phyloP scores from a whole-genome alignment of 53 echinoderm and acorn worm species.

The Luidia sarsii region DNA sequence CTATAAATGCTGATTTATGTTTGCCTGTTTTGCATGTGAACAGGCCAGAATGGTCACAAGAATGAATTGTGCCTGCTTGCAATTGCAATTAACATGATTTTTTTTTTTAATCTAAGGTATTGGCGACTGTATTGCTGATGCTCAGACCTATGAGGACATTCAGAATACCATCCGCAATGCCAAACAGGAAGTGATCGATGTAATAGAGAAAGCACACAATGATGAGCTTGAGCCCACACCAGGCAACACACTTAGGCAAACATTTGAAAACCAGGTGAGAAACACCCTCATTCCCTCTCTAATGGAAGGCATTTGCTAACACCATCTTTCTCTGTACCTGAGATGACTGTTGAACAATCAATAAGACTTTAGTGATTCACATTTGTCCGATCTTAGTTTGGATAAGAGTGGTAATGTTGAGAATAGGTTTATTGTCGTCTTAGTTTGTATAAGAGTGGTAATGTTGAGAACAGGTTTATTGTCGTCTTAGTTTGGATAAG shows the following conservation, averaged over 20 bases:
- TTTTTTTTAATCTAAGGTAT: no score
- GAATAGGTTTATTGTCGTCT: no score
- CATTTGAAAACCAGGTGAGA: slow-evolving; percentile 98
- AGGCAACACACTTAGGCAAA: slow-evolving; percentile 96
- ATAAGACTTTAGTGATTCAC: background rate
- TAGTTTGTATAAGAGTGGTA: no score
- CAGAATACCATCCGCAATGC: slow-evolving; percentile 97
- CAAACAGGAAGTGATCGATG: slow-evolving; percentile 97
- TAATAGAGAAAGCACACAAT: slow-evolving; percentile 99
- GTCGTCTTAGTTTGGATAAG: no score
- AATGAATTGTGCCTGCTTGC: no score
- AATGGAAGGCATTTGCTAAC: background rate
- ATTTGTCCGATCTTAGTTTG: no score
- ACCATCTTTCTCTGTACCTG: background rate
- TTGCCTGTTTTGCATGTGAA: no score
- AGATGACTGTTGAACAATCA: background rate
- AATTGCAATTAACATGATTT: no score
- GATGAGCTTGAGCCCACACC: slow-evolving; percentile 97
- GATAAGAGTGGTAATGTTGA: no score
- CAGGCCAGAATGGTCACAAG: no score
- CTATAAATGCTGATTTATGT: no score
- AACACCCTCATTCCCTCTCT: background rate
- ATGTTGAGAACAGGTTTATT: no score
- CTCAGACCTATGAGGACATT: slow-evolving; percentile 92
- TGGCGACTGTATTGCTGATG: slow-evolving; percentile 97